A percentile compares a stretch with the other conserved stretches of the same genome.
Evolutionary conservation across 2,113 vertebrate genomes (phyloP).

Genomic region (Vireo altiloquus): DNA sequence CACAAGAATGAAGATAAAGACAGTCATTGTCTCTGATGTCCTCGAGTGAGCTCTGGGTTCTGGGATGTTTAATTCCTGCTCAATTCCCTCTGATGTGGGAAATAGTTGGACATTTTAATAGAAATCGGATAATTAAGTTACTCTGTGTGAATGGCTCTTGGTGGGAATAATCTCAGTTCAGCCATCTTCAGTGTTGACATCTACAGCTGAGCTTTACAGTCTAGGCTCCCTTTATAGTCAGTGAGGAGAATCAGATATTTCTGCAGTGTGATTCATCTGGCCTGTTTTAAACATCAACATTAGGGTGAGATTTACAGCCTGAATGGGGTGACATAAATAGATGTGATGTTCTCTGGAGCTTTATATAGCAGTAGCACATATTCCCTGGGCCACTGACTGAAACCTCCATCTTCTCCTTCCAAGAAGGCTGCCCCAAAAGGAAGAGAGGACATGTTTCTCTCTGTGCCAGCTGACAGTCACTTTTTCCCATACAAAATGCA

Average conservation of each 20-base stretch:
- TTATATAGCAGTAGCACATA: constrained; percentile 37
- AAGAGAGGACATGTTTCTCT: neutral
- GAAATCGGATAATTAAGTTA: neutral
- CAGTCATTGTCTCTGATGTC: neutral
- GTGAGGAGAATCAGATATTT: constrained; percentile 13
- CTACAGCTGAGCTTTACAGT: neutral
- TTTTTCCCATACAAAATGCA: neutral
- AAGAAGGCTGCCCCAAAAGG: neutral
- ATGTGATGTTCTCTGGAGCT: constrained; percentile 17
- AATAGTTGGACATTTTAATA: neutral
- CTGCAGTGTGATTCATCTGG: constrained; percentile 49
- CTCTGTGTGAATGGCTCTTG: neutral
- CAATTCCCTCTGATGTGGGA: neutral
- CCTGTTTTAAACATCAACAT: constrained; percentile 17
- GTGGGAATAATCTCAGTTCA: neutral
- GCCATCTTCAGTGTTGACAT: neutral
- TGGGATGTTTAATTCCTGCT: neutral
- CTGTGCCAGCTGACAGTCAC: neutral
- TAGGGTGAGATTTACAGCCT: constrained; percentile 46
- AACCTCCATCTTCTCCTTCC: neutral
- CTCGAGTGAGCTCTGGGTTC: neutral
- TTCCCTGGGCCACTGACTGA: neutral
- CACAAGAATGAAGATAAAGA: neutral
- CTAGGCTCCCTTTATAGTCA: neutral
- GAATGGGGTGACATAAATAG: constrained; percentile 37